A percentile compares a stretch with the other conserved stretches of the same genome.
These are phyloP conservation scores for Cheiracanthium punctorium DNA, from an alignment of 2,888 invertebrate genomes.

Conservation along the genomic window DNA sequence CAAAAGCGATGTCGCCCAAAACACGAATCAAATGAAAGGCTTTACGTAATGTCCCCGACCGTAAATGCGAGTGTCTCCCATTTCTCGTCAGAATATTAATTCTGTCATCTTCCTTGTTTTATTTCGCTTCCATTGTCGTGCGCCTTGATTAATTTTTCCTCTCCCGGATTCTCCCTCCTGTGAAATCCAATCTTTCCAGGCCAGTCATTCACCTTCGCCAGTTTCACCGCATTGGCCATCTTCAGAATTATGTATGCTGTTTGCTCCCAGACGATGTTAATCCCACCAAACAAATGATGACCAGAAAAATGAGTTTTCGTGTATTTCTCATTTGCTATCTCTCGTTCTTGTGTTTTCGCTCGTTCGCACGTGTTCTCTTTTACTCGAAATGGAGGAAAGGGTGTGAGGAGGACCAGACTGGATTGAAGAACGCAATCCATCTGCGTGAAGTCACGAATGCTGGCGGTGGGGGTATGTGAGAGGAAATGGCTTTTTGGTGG, in stretches of 20 bases:
- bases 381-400: no score
- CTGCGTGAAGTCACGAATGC: neutral
- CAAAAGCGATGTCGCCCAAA: no score
- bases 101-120: no score
- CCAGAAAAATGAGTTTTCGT: neutral
- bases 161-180: no score
- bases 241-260: constrained; percentile 13
- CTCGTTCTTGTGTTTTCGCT: neutral
- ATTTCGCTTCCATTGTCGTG: no score
- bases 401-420: neutral
- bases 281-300: neutral
- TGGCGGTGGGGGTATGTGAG: no score
- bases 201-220: constrained; percentile 19
- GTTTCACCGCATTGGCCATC: neutral
- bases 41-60: no score
- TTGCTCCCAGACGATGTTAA: neutral
- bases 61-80: no score
- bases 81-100: no score
- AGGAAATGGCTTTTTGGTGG: neutral
- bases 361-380: neutral
- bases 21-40: no score
- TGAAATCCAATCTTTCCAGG: constrained; percentile 5
- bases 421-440: neutral
- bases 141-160: no score
- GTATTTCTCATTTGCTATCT: neutral